A percentile compares a stretch with the other conserved stretches of the same genome.
phyloP scores from a whole-genome alignment of 1,140 invertebrate genomes.

The Drosophila grimshawi region DNA sequence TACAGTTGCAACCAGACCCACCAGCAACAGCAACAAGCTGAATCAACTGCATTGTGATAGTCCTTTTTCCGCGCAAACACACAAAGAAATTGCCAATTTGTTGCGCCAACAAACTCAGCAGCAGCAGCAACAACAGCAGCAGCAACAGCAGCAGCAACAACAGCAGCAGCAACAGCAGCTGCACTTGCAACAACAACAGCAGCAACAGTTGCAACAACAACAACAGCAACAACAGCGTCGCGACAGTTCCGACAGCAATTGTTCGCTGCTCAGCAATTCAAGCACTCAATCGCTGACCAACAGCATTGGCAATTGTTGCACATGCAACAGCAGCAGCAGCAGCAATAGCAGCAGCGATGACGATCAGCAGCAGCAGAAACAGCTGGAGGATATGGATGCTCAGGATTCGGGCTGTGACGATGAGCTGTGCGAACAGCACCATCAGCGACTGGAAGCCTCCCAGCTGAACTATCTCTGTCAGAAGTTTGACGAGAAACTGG shows the following conservation, averaged over 20 bases:
- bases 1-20: conserved; percentile 45
- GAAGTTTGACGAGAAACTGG: conserved; percentile 83
- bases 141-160: conserved; percentile 54
- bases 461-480: conserved; percentile 81
- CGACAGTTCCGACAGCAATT: conserved; percentile 83
- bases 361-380: conserved; percentile 40
- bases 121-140: conserved; percentile 48
- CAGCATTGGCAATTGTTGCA: conserved; percentile 65
- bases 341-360: conserved; percentile 40
- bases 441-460: conserved; percentile 66
- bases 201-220: conserved; percentile 48
- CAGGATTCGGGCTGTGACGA: conserved; percentile 87
- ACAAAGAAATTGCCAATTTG: conserved; percentile 80
- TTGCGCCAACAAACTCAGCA: conserved; percentile 73
- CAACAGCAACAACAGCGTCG: conserved; percentile 73
- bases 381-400: conserved; percentile 74
- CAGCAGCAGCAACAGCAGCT: conserved; percentile 54
- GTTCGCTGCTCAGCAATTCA: conserved; percentile 79
- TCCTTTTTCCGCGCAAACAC: conserved; percentile 78
- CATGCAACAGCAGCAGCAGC: conserved; percentile 57
- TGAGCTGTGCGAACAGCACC: conserved; percentile 84
- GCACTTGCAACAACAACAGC: conserved; percentile 57
- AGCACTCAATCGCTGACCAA: conserved; percentile 63
- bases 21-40: conserved; percentile 59
- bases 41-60: conserved; percentile 73